Evolutionary conservation across 1,140 invertebrate species (phyloP).

Genomic region (Drosophila pruinosa): DNA sequence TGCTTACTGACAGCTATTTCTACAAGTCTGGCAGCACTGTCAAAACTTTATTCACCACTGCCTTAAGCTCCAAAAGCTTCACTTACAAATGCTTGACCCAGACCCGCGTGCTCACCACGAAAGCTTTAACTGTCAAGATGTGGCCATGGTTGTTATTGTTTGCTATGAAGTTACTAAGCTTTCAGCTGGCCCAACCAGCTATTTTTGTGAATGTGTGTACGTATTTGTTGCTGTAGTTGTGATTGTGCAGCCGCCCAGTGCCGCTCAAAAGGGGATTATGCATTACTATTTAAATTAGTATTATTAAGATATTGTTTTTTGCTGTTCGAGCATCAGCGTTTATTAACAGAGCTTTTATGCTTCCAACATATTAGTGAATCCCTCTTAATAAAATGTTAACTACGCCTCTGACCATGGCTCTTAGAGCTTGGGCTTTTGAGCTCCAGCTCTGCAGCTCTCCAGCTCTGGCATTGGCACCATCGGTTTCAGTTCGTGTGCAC

Average conservation of each 20-base stretch:
- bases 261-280: background rate
- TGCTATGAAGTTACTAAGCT: constrained; percentile 32
- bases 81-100: constrained; percentile 15
- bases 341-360: no score
- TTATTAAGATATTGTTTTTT: background rate
- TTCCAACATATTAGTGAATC: no score
- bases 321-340: no score
- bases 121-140: constrained; percentile 13
- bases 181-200: constrained; percentile 55
- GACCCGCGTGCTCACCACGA: background rate
- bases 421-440: constrained; percentile 40
- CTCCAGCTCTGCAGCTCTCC: constrained; percentile 44
- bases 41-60: background rate
- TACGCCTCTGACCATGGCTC: constrained; percentile 8
- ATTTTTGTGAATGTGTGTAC: constrained; percentile 25
- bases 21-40: constrained; percentile 24
- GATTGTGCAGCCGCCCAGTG: constrained; percentile 8
- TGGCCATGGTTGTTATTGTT: constrained; percentile 13
- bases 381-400: background rate
- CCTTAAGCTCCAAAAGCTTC: constrained; percentile 13
- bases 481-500: constrained; percentile 60
- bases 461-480: constrained; percentile 30
- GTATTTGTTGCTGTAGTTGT: background rate
- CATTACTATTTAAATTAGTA: background rate
- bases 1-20: background rate